Evolutionary conservation across 2,888 invertebrate species (phyloP).

Genomic region (Amphipoea oculea): DNA sequence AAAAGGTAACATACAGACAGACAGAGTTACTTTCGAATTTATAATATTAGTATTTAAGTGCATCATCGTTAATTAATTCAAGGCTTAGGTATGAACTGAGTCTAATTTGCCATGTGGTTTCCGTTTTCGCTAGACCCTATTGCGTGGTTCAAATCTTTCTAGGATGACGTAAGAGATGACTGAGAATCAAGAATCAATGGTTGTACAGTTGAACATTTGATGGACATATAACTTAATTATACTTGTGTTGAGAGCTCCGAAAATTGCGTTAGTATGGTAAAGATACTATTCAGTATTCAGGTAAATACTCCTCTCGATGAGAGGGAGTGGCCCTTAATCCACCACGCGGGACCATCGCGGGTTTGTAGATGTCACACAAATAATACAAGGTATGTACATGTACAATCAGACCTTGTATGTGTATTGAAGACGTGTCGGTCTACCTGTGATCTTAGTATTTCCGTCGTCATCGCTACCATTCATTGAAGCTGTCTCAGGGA

Average conservation of each 20-base stretch:
- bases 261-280: background rate
- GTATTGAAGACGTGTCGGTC: background rate
- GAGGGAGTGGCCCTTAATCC: no score
- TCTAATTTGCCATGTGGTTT: conserved; percentile 1
- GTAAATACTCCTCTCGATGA: background rate
- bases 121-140: background rate
- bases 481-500: background rate
- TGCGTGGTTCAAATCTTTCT: background rate
- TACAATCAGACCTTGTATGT: no score
- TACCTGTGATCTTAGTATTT: conserved; percentile 7
- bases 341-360: no score
- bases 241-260: background rate
- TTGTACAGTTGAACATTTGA: background rate
- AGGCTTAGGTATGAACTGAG: background rate
- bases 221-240: no score
- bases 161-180: background rate
- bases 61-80: background rate
- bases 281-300: background rate
- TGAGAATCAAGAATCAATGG: background rate
- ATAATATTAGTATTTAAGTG: no score
- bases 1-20: no score
- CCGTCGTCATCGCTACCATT: background rate
- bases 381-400: no score
- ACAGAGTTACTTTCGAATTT: no score
- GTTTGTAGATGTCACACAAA: no score